Evolutionary conservation across 2,113 vertebrate species (phyloP).

Genomic region (Cardinalis cardinalis): DNA sequence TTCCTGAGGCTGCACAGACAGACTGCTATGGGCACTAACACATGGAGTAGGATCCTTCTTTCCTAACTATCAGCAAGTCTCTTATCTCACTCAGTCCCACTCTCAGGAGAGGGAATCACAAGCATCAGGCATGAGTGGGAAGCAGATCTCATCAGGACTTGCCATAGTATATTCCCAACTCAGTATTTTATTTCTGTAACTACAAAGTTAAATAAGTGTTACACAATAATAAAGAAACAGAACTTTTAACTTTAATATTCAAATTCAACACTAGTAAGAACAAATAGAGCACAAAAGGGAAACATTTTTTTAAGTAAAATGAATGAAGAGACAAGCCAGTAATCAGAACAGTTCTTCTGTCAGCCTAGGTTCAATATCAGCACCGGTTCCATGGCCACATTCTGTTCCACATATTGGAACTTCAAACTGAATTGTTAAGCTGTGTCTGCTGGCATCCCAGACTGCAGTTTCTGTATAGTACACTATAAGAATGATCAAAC

Average conservation of each 20-base stretch:
- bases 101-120: neutral
- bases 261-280: conserved; percentile 70
- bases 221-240: conserved; percentile 65
- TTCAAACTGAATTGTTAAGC: conserved; percentile 34
- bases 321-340: conserved; percentile 44
- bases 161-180: neutral
- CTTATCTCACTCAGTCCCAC: neutral
- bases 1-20: neutral
- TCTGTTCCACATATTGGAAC: conserved; percentile 43
- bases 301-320: conserved; percentile 61
- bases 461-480: conserved; percentile 55
- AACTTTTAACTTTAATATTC: conserved; percentile 77
- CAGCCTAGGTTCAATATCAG: conserved; percentile 48
- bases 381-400: conserved; percentile 29
- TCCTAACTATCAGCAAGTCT: neutral
- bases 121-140: neutral
- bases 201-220: conserved; percentile 26
- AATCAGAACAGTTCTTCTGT: conserved; percentile 33
- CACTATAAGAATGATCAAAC: conserved; percentile 62
- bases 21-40: neutral
- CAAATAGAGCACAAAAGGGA: conserved; percentile 65
- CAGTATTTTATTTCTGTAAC: neutral
- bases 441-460: conserved; percentile 60
- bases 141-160: neutral
- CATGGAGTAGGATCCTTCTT: neutral